These are phyloP conservation scores for Murina feae DNA, from an alignment of 2,113 vertebrate species.

Conservation along the genomic window DNA sequence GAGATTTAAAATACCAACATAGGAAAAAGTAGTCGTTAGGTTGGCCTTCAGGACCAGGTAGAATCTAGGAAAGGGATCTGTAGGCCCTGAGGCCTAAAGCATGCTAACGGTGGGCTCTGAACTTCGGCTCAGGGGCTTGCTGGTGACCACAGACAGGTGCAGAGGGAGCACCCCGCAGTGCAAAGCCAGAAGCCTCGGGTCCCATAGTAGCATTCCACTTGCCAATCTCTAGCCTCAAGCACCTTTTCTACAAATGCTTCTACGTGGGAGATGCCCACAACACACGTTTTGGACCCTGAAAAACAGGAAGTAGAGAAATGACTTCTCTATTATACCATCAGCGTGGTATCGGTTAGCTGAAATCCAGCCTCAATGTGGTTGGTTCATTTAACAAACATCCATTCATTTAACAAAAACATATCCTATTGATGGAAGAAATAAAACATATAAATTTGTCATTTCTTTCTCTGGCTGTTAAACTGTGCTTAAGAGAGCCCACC, in stretches of 20 bases:
- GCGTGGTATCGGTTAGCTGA: neutral
- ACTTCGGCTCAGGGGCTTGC: neutral
- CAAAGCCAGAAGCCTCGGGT: neutral
- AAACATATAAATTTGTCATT: neutral
- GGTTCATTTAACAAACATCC: neutral
- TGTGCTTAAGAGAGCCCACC: neutral
- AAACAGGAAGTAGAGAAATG: neutral
- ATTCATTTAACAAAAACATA: neutral
- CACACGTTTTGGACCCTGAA: neutral
- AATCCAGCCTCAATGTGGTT: neutral
- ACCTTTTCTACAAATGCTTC: neutral
- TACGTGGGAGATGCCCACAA: neutral
- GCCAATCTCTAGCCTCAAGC: neutral
- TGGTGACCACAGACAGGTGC: rapidly evolving
- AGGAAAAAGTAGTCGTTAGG: neutral
- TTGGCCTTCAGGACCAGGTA: neutral
- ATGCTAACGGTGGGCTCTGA: neutral
- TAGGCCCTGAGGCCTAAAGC: neutral
- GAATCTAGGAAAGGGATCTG: neutral
- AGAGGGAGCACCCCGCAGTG: neutral
- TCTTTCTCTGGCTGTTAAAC: neutral
- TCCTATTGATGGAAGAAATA: neutral
- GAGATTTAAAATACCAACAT: neutral
- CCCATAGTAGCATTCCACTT: neutral
- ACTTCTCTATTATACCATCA: neutral